These are phyloP conservation scores for Epistrophella euchroma DNA, from an alignment of 2,888 invertebrate species.

Conservation along the genomic window DNA sequence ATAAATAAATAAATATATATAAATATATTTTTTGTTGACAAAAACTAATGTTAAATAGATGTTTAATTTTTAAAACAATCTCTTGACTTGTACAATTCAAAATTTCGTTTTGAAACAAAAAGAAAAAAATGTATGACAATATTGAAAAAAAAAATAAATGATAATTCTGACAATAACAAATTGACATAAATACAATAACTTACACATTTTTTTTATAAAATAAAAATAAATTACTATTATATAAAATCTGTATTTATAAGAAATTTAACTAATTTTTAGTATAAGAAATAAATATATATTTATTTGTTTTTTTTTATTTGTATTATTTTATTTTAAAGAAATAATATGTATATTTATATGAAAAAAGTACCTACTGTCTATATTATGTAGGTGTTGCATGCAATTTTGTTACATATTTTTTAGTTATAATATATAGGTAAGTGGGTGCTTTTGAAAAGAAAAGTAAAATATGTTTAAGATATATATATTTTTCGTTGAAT, in stretches of 20 bases:
- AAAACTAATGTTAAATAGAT: constrained; percentile 37
- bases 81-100: constrained; percentile 67
- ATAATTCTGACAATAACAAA: constrained; percentile 56
- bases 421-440: not conserved
- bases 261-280: constrained; percentile 6
- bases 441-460: constrained; percentile 7
- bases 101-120: constrained; percentile 35
- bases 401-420: constrained; percentile 10
- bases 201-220: constrained; percentile 51
- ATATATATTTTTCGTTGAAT: not conserved
- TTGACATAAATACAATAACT: constrained; percentile 55
- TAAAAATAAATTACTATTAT: constrained; percentile 24
- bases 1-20: constrained; percentile 19
- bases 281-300: not conserved
- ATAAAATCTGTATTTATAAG: constrained; percentile 19
- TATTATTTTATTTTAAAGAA: not conserved
- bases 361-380: constrained; percentile 5
- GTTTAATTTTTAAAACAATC: constrained; percentile 16
- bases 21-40: constrained; percentile 31
- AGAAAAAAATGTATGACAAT: constrained; percentile 50
- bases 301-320: not conserved
- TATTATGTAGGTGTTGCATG: not conserved
- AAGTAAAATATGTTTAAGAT: not conserved
- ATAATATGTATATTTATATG: constrained; percentile 10
- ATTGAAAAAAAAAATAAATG: constrained; percentile 14